Evolutionary conservation across 2,113 vertebrate genomes (phyloP), one percentile per base, ranked within the genome.

Genomic region (Stictonetta naevosa): DNA sequence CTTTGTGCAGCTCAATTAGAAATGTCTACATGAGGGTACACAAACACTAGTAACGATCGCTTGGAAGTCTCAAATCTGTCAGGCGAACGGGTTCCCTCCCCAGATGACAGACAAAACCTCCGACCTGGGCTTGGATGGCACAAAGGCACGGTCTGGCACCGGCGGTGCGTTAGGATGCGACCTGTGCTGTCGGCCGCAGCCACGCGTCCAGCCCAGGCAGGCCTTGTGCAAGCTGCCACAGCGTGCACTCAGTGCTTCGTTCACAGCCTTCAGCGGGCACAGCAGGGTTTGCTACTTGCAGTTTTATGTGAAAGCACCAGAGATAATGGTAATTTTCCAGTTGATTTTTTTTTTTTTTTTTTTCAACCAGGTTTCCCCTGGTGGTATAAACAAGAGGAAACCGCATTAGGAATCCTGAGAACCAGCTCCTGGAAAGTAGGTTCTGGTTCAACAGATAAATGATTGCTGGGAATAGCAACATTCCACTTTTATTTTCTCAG

Each of bases 291-390:
- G 58, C 44, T 92, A 40, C 67, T 91, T 80, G 55, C 66, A 67
- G 34, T 74, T 50, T 29, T 86, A 38, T 83, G 59, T 80, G 68
- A 78, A 72, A 94, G 81, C 60, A 90, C 29, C 56, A 83, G 36
- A 83, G 55, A 21, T 76, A 1, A 23, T 77, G 38, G 11, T 56
- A 34, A 67, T 74, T 88, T 94, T 83, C 55, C 68, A 67, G 56
- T 15, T 71, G 46, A 50, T 83, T 93, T 52, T 46, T 95, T 94
- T 92, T 46, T 95, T 94, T 92, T 46, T 95, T 94, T 40, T 40
- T 40, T 40, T 40, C 64, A 83, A 56, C 26, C 2, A 4, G 4
- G 67, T 86, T 90, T 94, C 12, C 55, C 11, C 29, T 22, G 26
- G 12, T 25, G 16, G 10, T 63, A 29, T 36, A 83, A 95, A 74